A percentile compares a stretch with the other conserved stretches of the same genome.
These are phyloP conservation scores for Atta colombica DNA, from an alignment of 1,140 invertebrate species.

Conservation along the genomic window DNA sequence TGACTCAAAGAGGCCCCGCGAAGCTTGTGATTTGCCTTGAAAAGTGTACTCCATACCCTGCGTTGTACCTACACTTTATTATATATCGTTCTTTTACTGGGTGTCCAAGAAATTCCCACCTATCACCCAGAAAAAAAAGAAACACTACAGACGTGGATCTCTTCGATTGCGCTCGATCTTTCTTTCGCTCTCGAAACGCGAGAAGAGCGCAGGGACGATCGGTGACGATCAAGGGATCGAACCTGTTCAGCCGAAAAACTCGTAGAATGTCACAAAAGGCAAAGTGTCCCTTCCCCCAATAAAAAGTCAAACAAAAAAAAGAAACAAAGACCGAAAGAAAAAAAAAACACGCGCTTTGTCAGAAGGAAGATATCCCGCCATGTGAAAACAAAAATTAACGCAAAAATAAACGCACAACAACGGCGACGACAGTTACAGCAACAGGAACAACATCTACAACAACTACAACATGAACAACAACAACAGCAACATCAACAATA, in stretches of 20 bases:
- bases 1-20: slow-evolving; percentile 34
- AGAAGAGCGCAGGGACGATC: slow-evolving; percentile 22
- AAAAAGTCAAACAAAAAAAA: slow-evolving; percentile 35
- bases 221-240: slow-evolving; percentile 29
- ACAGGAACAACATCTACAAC: slow-evolving; percentile 73
- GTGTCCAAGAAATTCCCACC: slow-evolving; percentile 39
- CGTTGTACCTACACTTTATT: slow-evolving; percentile 54
- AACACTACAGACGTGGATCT: slow-evolving; percentile 54
- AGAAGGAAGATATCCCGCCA: slow-evolving; percentile 61
- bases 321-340: slow-evolving; percentile 37
- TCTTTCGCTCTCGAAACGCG: not conserved
- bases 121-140: slow-evolving; percentile 14
- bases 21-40: slow-evolving; percentile 38
- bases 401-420: slow-evolving; percentile 69
- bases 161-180: slow-evolving; percentile 44
- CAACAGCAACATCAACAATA: slow-evolving; percentile 71
- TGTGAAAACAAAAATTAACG: slow-evolving; percentile 48
- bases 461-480: slow-evolving; percentile 57
- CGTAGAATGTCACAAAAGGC: slow-evolving; percentile 36
- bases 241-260: slow-evolving; percentile 21
- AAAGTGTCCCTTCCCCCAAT: not conserved
- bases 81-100: slow-evolving; percentile 45
- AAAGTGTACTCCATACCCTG: slow-evolving; percentile 46
- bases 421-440: slow-evolving; percentile 70
- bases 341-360: slow-evolving; percentile 38